Conservation (phyloP, 2,888 invertebrate species). For the Adelphocoris suturalis region DNA sequence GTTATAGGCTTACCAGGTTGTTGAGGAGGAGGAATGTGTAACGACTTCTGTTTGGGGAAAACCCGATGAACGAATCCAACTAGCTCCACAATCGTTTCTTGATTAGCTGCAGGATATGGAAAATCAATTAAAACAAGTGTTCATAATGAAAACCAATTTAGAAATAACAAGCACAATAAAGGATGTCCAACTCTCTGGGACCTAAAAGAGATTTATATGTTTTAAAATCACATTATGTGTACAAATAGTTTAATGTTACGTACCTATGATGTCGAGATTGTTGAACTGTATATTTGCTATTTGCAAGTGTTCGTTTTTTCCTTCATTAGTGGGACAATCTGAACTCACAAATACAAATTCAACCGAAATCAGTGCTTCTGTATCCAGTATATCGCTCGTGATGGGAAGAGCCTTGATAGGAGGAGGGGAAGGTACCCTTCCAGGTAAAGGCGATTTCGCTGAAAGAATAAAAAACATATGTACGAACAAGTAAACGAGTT, state of each 20-base stretch:
- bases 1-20: slow-evolving; percentile 63
- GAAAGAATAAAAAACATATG: slow-evolving; percentile 32
- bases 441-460: slow-evolving; percentile 73
- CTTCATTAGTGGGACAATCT: slow-evolving; percentile 80
- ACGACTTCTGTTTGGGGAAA: slow-evolving; percentile 78
- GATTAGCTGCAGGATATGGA: slow-evolving; percentile 85
- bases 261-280: slow-evolving; percentile 95
- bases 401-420: slow-evolving; percentile 65
- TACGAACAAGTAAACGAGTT: neutral
- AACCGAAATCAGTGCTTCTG: slow-evolving; percentile 87
- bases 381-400: slow-evolving; percentile 72
- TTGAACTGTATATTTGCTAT: slow-evolving; percentile 95
- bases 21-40: slow-evolving; percentile 76
- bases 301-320: slow-evolving; percentile 81
- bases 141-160: too few species aligned
- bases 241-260: slow-evolving; percentile 76
- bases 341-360: slow-evolving; percentile 88
- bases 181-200: too few species aligned
- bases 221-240: neutral
- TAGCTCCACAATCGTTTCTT: slow-evolving; percentile 95
- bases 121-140: too few species aligned
- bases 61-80: slow-evolving; percentile 92
- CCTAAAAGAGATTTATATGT: too few species aligned
- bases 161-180: too few species aligned
- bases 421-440: slow-evolving; percentile 73